A percentile compares a stretch with the other conserved stretches of the same genome.
phyloP scores from a whole-genome alignment of 2,888 invertebrate species.

The Caenorhabditis afra region DNA sequence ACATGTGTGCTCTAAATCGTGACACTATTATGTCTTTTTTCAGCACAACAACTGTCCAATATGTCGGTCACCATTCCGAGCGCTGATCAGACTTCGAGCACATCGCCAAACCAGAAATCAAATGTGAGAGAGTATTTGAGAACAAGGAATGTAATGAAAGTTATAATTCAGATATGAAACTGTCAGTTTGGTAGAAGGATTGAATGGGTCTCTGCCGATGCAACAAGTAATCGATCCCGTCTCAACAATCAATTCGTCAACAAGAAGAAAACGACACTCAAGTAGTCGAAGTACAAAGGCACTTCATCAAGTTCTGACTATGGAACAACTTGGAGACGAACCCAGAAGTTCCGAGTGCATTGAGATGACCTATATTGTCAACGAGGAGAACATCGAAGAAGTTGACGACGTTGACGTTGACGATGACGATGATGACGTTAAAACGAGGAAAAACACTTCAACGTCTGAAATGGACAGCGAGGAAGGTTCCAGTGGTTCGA shows the following conservation, averaged over 20 bases:
- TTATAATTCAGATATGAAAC: slow-evolving; percentile 71
- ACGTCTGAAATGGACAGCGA: slow-evolving; percentile 18
- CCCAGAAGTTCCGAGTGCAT: slow-evolving; percentile 37
- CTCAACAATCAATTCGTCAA: slow-evolving; percentile 37
- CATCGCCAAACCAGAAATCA: slow-evolving; percentile 61
- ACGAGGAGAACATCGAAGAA: slow-evolving; percentile 16
- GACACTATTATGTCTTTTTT: slow-evolving; percentile 35
- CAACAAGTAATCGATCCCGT: slow-evolving; percentile 29
- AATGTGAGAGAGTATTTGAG: slow-evolving; percentile 34
- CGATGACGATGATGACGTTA: slow-evolving; percentile 17
- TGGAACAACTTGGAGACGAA: slow-evolving; percentile 49
- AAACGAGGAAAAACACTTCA: not conserved
- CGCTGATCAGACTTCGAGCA: slow-evolving; percentile 94
- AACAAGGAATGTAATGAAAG: not conserved
- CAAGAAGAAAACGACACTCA: slow-evolving; percentile 34
- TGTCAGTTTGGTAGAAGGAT: slow-evolving; percentile 75
- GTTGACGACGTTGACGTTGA: slow-evolving; percentile 19
- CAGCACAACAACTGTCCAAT: slow-evolving; percentile 97
- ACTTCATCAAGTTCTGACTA: slow-evolving; percentile 52
- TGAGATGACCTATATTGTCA: slow-evolving; percentile 54
- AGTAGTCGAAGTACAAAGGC: slow-evolving; percentile 33
- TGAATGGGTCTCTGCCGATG: slow-evolving; percentile 27
- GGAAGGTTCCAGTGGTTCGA: slow-evolving; percentile 37
- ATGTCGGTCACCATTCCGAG: slow-evolving; percentile 97
- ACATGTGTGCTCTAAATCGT: not conserved